These are phyloP conservation scores for Dromas ardeola DNA, from an alignment of 2,113 vertebrate genomes.

Conservation along the genomic window DNA sequence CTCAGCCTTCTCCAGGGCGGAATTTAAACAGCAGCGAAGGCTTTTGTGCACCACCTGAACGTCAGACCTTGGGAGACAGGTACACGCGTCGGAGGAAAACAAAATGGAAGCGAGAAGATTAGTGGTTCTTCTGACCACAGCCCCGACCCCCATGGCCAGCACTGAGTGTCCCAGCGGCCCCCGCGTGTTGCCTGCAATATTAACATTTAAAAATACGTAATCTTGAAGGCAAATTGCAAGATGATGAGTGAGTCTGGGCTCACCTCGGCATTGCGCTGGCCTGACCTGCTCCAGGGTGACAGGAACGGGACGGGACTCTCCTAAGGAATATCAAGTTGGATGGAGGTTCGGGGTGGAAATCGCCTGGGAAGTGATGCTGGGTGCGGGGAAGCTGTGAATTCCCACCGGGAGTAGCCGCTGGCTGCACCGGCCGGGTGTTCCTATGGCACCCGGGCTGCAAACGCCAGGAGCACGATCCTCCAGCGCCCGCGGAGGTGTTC, in stretches of 20 bases:
- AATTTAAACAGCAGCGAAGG: fast-evolving
- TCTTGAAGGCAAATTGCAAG: background rate
- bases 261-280: too few relatives aligned
- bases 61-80: fast-evolving
- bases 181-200: fast-evolving
- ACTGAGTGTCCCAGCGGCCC: fast-evolving
- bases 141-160: background rate
- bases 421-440: background rate
- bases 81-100: fast-evolving
- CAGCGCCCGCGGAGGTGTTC: fast-evolving
- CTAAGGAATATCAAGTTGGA: background rate
- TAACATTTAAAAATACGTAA: background rate
- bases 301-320: background rate
- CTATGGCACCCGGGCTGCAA: background rate
- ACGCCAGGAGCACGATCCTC: background rate
- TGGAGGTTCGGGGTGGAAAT: background rate
- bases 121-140: background rate
- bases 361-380: background rate
- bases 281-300: background rate
- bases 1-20: background rate
- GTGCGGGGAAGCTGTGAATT: fast-evolving
- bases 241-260: background rate
- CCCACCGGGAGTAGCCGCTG: fast-evolving
- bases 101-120: background rate
- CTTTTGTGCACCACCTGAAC: fast-evolving